Percentiles rank a stretch among this genome's conserved stretches.
phyloP scores from a whole-genome alignment of 1,140 invertebrate genomes.

The Zeugodacus cucurbitae region DNA sequence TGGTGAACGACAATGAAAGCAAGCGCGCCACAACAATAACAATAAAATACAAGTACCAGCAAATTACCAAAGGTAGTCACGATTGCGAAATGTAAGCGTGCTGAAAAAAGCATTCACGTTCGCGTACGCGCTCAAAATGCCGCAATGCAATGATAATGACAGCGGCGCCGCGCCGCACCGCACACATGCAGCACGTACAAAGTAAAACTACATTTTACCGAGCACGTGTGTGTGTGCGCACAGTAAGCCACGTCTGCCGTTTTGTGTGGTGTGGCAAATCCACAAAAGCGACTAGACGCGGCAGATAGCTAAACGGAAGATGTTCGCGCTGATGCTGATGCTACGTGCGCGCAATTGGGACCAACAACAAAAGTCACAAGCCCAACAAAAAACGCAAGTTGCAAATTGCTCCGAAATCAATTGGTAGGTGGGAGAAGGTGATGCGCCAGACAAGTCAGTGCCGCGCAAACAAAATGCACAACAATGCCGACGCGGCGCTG shows the following conservation, averaged over 20 bases:
- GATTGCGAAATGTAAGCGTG: constrained; percentile 34
- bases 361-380: not conserved
- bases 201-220: not conserved
- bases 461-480: not conserved
- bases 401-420: not conserved
- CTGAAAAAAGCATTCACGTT: constrained; percentile 1
- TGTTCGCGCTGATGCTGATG: not conserved
- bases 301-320: not conserved
- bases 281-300: not conserved
- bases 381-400: not conserved
- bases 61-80: constrained; percentile 21
- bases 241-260: not conserved
- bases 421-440: not conserved
- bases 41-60: not conserved
- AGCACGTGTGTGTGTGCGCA: not conserved
- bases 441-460: not conserved
- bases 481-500: not conserved
- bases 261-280: not conserved
- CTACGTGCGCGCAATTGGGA: not conserved
- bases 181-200: not conserved
- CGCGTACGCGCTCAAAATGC: not conserved
- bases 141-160: not conserved
- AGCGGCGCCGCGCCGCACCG: not conserved
- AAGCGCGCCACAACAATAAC: not conserved
- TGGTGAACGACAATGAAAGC: not conserved